Evolutionary conservation across 2,113 vertebrate genomes (phyloP).

Genomic region (Pteruthius melanotis): DNA sequence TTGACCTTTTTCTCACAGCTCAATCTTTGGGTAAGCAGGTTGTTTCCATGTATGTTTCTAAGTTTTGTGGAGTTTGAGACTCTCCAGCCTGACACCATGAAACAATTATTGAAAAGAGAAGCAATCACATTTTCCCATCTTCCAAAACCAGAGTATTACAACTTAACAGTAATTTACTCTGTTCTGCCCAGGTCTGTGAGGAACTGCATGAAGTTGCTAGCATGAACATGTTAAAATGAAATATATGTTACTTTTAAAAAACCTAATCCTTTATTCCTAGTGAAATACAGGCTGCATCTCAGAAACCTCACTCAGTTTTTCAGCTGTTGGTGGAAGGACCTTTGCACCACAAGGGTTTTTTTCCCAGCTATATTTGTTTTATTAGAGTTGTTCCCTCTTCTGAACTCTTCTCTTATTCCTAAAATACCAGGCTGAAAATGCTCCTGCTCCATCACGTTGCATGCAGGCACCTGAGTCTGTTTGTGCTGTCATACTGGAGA

Average conservation of each 20-base stretch:
- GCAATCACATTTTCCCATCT: not conserved
- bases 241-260: not conserved
- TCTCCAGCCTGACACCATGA: not conserved
- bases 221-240: not conserved
- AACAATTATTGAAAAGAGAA: not conserved
- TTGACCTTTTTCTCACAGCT: too few species aligned
- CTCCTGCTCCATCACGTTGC: not conserved
- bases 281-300: not conserved
- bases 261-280: not conserved
- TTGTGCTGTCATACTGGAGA: not conserved
- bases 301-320: not conserved
- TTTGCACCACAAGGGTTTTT: not conserved
- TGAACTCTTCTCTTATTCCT: not conserved
- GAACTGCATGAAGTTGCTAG: not conserved
- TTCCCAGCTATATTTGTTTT: not conserved
- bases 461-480: not conserved
- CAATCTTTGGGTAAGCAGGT: not conserved
- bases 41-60: accelerated
- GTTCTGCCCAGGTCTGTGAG: not conserved
- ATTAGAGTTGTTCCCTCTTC: not conserved
- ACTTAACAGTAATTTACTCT: not conserved
- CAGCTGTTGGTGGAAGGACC: not conserved
- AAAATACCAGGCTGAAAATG: not conserved
- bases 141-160: not conserved
- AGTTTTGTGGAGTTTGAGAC: not conserved